These are phyloP conservation scores for Chorisops tibialis DNA, from an alignment of 2,888 invertebrate genomes.

Conservation along the genomic window DNA sequence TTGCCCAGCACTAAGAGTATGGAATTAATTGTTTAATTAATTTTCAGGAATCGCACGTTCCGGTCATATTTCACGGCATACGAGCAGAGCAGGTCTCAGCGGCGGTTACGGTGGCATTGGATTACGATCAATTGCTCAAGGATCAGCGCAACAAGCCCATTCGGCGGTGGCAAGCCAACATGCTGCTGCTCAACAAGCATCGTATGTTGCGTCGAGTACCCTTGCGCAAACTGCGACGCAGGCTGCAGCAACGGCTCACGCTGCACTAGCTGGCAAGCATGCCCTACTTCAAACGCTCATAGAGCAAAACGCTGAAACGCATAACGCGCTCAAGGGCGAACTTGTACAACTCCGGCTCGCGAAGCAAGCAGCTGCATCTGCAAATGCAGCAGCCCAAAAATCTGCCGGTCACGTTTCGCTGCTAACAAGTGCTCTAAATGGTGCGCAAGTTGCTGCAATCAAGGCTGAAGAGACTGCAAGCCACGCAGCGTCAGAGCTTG, in stretches of 20 bases:
- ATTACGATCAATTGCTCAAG: slow-evolving; percentile 67
- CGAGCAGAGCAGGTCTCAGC: background rate
- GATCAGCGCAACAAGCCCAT: slow-evolving; percentile 74
- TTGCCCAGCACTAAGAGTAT: no score
- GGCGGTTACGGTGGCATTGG: slow-evolving; percentile 61
- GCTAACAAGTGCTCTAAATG: slow-evolving; percentile 68
- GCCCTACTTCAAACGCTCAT: slow-evolving; percentile 62
- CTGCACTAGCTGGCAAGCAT: slow-evolving; percentile 61
- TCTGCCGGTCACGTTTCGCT: slow-evolving; percentile 64
- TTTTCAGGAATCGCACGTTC: background rate
- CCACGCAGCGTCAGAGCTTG: slow-evolving; percentile 67
- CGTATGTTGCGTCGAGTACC: slow-evolving; percentile 67
- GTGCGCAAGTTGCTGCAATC: slow-evolving; percentile 61
- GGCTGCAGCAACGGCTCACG: slow-evolving; percentile 60
- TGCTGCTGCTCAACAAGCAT: slow-evolving; percentile 74
- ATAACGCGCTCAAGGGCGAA: slow-evolving; percentile 64
- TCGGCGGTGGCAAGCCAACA: slow-evolving; percentile 70
- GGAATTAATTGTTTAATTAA: no score
- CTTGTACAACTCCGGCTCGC: slow-evolving; percentile 68
- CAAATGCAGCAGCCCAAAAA: slow-evolving; percentile 65
- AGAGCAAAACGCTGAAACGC: slow-evolving; percentile 67
- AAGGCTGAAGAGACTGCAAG: slow-evolving; percentile 68
- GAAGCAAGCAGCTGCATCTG: slow-evolving; percentile 63
- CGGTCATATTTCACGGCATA: background rate
- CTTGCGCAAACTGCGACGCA: slow-evolving; percentile 69